phyloP scores from a whole-genome alignment of 2,113 vertebrate species.

The Jaculus jaculus region DNA sequence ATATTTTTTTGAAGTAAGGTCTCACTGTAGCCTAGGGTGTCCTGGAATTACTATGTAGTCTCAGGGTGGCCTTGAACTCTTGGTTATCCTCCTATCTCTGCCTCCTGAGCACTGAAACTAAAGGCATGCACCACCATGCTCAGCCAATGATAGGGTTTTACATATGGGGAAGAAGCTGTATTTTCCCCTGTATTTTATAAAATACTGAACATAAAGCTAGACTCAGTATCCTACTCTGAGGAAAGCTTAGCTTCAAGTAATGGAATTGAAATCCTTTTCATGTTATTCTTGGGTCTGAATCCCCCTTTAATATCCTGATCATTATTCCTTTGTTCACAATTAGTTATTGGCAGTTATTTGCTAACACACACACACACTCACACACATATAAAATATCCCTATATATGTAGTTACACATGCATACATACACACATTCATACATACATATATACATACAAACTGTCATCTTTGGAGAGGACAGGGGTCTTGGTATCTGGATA shows the following conservation, averaged over 20 bases:
- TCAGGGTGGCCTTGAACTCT: no score
- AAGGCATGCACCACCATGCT: no score
- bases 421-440: background rate
- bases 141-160: background rate
- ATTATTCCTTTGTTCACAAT: background rate
- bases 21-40: no score
- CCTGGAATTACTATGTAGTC: no score
- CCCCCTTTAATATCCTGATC: background rate
- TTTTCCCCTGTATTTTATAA: background rate
- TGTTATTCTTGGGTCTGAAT: background rate
- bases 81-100: no score
- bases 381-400: no score
- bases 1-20: no score
- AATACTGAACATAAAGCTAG: background rate
- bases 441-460: background rate
- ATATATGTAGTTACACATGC: background rate
- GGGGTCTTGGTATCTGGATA: background rate
- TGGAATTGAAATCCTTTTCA: background rate
- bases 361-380: background rate
- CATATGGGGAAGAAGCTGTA: background rate
- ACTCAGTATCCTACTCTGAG: background rate
- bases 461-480: background rate
- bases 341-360: background rate
- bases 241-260: background rate
- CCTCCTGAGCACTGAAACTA: no score